Conservation (phyloP, 2,888 invertebrate genomes). For the Melangyna quadrimaculata region DNA sequence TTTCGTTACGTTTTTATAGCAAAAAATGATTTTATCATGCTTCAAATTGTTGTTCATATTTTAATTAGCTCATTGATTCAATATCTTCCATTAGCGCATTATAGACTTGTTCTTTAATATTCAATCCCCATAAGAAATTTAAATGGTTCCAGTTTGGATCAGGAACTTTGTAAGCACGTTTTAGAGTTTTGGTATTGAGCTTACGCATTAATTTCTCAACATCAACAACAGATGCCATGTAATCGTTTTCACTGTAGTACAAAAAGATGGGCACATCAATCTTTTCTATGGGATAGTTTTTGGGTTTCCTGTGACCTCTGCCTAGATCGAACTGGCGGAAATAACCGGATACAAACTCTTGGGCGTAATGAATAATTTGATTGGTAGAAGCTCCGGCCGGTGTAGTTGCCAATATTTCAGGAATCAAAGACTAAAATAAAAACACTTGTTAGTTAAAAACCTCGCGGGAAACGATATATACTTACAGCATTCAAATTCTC, state of each 20-base stretch:
- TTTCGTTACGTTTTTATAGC: neutral
- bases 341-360: constrained; percentile 74
- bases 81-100: constrained; percentile 74
- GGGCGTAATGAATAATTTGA: constrained; percentile 76
- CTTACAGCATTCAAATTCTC: constrained; percentile 75
- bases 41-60: neutral
- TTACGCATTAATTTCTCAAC: constrained; percentile 72
- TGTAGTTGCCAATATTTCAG: constrained; percentile 76
- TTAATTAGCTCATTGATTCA: constrained; percentile 3
- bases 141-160: constrained; percentile 75
- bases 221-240: constrained; percentile 74
- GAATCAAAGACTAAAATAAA: constrained; percentile 73
- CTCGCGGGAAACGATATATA: neutral
- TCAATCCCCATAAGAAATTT: constrained; percentile 72
- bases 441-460: neutral
- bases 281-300: constrained; percentile 73
- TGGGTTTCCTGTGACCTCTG: constrained; percentile 68
- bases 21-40: neutral
- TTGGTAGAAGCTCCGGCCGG: constrained; percentile 77
- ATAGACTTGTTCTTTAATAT: constrained; percentile 76
- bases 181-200: constrained; percentile 72
- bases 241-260: constrained; percentile 75
- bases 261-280: constrained; percentile 74
- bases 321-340: constrained; percentile 76
- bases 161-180: constrained; percentile 72